Conservation (phyloP, 2,797 vertebrate genomes). For the Botia kubotai region DNA sequence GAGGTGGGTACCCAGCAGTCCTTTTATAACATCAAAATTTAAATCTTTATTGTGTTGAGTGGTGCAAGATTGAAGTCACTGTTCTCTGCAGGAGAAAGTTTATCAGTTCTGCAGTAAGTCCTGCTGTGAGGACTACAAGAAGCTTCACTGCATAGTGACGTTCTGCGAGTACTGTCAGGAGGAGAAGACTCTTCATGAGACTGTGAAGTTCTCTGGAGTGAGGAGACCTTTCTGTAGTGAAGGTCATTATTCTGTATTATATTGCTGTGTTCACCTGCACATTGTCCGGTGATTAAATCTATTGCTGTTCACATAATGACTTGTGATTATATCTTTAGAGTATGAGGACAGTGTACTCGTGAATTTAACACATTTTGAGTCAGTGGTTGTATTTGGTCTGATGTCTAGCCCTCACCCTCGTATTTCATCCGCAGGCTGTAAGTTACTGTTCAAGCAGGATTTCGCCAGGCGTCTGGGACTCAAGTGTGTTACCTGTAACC, state of each 20-base stretch:
- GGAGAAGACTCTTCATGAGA: slow-evolving; percentile 97
- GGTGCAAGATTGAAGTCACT: background rate
- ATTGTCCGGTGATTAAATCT: slow-evolving; percentile 41
- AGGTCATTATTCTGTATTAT: slow-evolving; percentile 75
- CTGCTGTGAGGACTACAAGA: slow-evolving; percentile 98
- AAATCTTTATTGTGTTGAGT: background rate
- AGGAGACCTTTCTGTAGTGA: slow-evolving; percentile 98
- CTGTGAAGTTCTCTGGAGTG: slow-evolving; percentile 94
- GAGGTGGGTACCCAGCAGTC: slow-evolving; percentile 82
- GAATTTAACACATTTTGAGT: background rate
- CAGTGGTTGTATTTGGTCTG: background rate
- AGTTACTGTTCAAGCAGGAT: slow-evolving; percentile 97
- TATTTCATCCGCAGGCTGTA: slow-evolving; percentile 85
- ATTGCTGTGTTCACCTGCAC: background rate
- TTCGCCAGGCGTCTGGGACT: slow-evolving; percentile 93
- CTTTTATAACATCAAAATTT: background rate
- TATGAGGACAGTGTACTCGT: slow-evolving; percentile 25
- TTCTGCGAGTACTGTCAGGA: slow-evolving; percentile 98
- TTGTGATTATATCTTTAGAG: slow-evolving; percentile 19
- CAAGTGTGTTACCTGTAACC: slow-evolving; percentile 98
- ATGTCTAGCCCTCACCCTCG: background rate
- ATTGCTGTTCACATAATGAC: slow-evolving; percentile 48
- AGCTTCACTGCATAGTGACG: slow-evolving; percentile 96
- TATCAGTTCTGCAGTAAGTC: slow-evolving; percentile 96
- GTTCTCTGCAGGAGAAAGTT: slow-evolving; percentile 87